Conservation (phyloP, 1,140 invertebrate genomes). For the Nephila pilipes region DNA sequence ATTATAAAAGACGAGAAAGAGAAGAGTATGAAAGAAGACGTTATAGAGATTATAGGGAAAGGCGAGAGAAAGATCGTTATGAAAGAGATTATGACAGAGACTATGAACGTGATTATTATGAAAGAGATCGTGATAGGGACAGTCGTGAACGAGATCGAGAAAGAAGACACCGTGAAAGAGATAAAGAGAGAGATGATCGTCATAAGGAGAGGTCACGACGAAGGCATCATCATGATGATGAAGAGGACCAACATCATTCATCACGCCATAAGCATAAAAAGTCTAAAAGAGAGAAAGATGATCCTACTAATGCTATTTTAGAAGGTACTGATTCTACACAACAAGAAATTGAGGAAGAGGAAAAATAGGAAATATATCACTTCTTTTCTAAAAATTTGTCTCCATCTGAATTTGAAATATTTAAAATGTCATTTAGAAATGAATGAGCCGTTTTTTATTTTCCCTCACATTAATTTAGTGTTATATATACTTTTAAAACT, state of each 20-base stretch:
- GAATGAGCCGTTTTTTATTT: constrained; percentile 35
- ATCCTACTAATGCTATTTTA: neutral
- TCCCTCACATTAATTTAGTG: neutral
- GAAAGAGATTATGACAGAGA: constrained; percentile 76
- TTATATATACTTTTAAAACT: neutral
- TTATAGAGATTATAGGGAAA: constrained; percentile 44
- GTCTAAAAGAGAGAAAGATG: constrained; percentile 79
- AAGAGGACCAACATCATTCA: constrained; percentile 76
- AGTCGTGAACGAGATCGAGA: constrained; percentile 78
- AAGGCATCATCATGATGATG: constrained; percentile 73
- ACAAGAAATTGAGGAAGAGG: constrained; percentile 60
- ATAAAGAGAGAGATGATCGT: constrained; percentile 76
- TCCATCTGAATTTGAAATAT: constrained; percentile 22
- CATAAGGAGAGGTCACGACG: constrained; percentile 73
- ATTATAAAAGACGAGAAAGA: constrained; percentile 74
- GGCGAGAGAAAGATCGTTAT: constrained; percentile 71
- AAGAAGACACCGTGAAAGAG: constrained; percentile 78
- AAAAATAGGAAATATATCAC: constrained; percentile 51
- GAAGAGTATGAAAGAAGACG: constrained; percentile 75
- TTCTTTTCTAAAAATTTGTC: constrained; percentile 40
- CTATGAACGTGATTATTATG: constrained; percentile 77
- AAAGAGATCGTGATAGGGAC: constrained; percentile 76
- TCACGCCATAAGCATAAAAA: constrained; percentile 79
- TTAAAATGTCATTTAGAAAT: constrained; percentile 21
- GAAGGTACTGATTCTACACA: constrained; percentile 56